Evolutionary conservation across 2,888 invertebrate species (phyloP), one percentile per base, ranked within the genome.

Genomic region (Sussaba pulchella): DNA sequence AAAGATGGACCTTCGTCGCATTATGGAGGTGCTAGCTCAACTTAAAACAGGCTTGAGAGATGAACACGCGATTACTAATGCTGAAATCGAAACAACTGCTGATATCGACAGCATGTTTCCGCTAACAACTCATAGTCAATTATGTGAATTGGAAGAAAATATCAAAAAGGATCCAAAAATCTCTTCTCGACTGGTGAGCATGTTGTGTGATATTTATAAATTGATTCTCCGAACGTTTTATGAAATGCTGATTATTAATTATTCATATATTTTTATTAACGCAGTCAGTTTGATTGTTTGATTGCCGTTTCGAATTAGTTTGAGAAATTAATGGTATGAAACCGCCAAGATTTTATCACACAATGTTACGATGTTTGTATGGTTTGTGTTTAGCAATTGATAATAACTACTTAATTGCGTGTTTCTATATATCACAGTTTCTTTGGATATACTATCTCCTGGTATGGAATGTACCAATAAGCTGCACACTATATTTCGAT

Each of bases 161-260:
- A n/a, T n/a, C n/a, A n/a, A n/a, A n/a, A n/a, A n/a, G n/a, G n/a
- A n/a, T n/a, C n/a, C n/a, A n/a, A n/a, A n/a, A n/a, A n/a, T n/a
- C n/a, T n/a, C n/a, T n/a, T n/a, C n/a, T n/a, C n/a, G n/a, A n/a
- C n/a, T n/a, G 72, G 50, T 72, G 61, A 54, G 66, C 43, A 66
- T 63, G 45, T 63, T 63, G n/a, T 63, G 43, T 63, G 63, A 45
- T 63, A 63, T 63, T 45, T 63, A 63, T 63, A 43, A 63, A 45
- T 45, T 63, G 24, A 63, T 63, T 63, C 45, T 63, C 45, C 14
- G 45, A 63, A 45, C 43, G 43, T 63, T 63, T 24, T 63, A 31
- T 31, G 31, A 31, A 31, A 31, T 31, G 31, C 31, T 31, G 31
- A 31, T 31, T 31, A 31, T 31, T 31, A 31, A 31, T 31, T 31